Evolutionary conservation across 2,797 vertebrate species (phyloP).

Genomic region (Morelia viridis): DNA sequence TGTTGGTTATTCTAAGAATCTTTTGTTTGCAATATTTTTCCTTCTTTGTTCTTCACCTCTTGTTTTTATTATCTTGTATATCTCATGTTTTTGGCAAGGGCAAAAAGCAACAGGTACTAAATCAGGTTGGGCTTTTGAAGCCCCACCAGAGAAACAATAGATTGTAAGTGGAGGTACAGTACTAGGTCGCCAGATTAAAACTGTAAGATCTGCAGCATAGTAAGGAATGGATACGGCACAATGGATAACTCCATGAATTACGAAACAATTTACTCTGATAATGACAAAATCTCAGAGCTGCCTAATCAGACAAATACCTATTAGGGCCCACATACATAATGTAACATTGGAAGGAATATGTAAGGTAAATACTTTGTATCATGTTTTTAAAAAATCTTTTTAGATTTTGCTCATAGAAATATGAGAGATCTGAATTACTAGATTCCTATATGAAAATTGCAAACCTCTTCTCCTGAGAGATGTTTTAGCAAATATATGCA

Average conservation of each 20-base stretch:
- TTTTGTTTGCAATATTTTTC: not conserved
- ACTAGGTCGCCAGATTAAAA: not conserved
- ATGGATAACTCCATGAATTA: not conserved
- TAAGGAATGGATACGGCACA: not conserved
- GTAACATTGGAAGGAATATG: not conserved
- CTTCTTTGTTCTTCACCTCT: rapidly evolving
- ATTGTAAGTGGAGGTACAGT: not conserved
- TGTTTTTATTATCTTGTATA: conserved; percentile 15
- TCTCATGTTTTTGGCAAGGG: not conserved
- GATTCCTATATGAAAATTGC: not conserved
- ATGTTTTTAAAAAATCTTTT: not conserved
- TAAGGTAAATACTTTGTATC: not conserved
- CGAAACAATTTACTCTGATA: not conserved
- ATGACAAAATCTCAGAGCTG: not conserved
- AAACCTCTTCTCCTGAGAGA: not conserved
- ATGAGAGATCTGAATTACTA: not conserved
- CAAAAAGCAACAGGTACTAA: conserved; percentile 1
- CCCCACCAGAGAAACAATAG: not conserved
- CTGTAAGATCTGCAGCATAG: not conserved
- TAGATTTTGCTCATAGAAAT: not conserved
- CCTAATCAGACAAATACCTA: not conserved
- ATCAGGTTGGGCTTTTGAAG: not conserved
- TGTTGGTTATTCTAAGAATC: not conserved
- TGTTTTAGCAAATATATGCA: not conserved
- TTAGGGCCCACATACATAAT: not conserved